These are phyloP conservation scores for Zaprionus camerounensis DNA, from an alignment of 1,140 invertebrate species.

Conservation along the genomic window DNA sequence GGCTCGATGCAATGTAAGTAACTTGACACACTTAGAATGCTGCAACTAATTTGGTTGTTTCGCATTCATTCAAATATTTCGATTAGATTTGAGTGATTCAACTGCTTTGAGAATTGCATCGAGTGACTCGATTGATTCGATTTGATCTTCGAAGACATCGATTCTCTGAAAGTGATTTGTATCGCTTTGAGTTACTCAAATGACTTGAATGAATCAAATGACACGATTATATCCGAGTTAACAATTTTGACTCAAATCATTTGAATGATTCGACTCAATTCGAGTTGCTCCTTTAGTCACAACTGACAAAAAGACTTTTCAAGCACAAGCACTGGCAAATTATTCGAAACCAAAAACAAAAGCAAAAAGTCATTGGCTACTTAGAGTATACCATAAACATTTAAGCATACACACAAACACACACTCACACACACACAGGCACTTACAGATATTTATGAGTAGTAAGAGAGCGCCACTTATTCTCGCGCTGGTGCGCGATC, in stretches of 20 bases:
- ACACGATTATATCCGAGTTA: background rate
- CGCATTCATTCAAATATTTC: conserved; percentile 1
- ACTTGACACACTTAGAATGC: background rate
- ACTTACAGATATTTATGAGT: conserved; percentile 28
- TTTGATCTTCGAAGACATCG: background rate
- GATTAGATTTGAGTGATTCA: background rate
- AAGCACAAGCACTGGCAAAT: conserved; percentile 56
- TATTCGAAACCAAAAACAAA: conserved; percentile 55
- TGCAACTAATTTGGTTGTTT: background rate
- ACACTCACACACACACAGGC: conserved; percentile 32
- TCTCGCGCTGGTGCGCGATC: conserved; percentile 66
- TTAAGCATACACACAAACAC: conserved; percentile 31
- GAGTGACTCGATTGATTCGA: conserved; percentile 4
- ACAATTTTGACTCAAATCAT: background rate
- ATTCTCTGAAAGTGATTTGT: background rate
- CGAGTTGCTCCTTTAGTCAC: conserved; percentile 24
- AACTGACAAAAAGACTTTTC: conserved; percentile 41
- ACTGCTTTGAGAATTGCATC: background rate
- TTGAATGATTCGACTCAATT: conserved; percentile 4
- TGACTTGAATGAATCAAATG: conserved; percentile 10
- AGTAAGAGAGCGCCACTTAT: conserved; percentile 30
- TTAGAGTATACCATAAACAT: conserved; percentile 40
- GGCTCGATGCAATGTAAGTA: background rate
- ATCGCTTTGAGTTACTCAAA: background rate
- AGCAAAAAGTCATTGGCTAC: conserved; percentile 70